Percentiles rank a stretch among this genome's conserved stretches.
Conservation (phyloP, 2,888 invertebrate species). For the Lathronympha strigana region DNA sequence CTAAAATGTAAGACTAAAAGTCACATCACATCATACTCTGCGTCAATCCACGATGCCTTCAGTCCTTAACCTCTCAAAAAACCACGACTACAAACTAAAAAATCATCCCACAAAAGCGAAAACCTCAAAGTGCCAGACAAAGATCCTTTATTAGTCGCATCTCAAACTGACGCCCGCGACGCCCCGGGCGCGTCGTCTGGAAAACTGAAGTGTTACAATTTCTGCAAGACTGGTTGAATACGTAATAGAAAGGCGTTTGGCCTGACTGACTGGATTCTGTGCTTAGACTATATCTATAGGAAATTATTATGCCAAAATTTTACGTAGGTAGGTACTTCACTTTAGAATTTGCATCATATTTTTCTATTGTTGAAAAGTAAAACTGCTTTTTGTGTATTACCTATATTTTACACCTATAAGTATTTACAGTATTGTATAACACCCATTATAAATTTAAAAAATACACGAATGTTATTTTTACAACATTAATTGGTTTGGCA, state of each 20-base stretch:
- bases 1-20: no score
- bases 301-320: no score
- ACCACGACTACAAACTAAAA: slow-evolving; percentile 9
- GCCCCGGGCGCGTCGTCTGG: slow-evolving; percentile 1
- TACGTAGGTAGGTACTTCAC: no score
- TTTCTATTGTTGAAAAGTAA: no score
- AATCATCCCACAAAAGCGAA: not conserved
- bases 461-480: no score
- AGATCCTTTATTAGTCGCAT: slow-evolving; percentile 32
- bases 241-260: not conserved
- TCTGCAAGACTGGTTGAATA: not conserved
- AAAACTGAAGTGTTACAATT: slow-evolving; percentile 4
- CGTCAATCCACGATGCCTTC: not conserved
- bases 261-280: not conserved
- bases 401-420: no score
- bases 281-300: no score
- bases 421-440: no score
- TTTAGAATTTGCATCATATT: no score
- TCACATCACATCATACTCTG: not conserved
- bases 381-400: no score
- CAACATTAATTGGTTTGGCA: no score
- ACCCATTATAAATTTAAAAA: no score
- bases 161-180: slow-evolving; percentile 14
- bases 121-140: slow-evolving; percentile 27
- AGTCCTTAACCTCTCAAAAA: slow-evolving; percentile 5